Base-by-base conservation (phyloP, 2,113 vertebrate species). In the Chionomys nivalis region DNA sequence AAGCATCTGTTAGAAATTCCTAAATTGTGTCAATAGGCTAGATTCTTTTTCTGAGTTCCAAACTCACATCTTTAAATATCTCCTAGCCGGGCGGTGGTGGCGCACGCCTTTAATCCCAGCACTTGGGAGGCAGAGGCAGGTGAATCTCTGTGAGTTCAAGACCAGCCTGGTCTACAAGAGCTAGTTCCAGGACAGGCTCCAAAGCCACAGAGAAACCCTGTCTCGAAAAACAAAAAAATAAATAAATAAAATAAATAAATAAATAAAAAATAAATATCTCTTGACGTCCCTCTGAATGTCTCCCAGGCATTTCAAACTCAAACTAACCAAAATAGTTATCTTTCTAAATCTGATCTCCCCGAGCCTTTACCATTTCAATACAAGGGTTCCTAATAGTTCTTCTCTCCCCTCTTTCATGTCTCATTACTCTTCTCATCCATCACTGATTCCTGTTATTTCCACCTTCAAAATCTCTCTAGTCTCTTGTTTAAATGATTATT, bases 201-300 rank as follows among this genome's bases (percentile, higher is more conserved):
- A n/a, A n/a, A n/a, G n/a, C n/a, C n/a, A n/a, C n/a, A n/a, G n/a
- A n/a, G n/a, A n/a, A n/a, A n/a, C n/a, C n/a, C n/a, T n/a, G n/a
- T n/a, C n/a, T n/a, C n/a, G n/a, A n/a, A n/a, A n/a, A n/a, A n/a
- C n/a, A n/a, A n/a, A n/a, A n/a, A n/a, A n/a, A n/a, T n/a, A n/a
- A n/a, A n/a, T n/a, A n/a, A n/a, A n/a, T n/a, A n/a, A n/a, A n/a
- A n/a, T n/a, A n/a, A n/a, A n/a, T n/a, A n/a, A n/a, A n/a, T n/a
- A n/a, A n/a, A n/a, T n/a, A n/a, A n/a, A n/a, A n/a, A n/a, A n/a
- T 91, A 93, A 95, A 91, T 93, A 94, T 76, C 94, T 76, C 77
- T 85, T 91, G 72, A 90, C 87, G 88, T 96, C 55, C 87, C 39
- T 78, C 55, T 66, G 10, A 90, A 83, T 42, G 42, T 93, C 55